Conservation (phyloP, 2,797 vertebrate genomes). For the Gallinago solitaria region DNA sequence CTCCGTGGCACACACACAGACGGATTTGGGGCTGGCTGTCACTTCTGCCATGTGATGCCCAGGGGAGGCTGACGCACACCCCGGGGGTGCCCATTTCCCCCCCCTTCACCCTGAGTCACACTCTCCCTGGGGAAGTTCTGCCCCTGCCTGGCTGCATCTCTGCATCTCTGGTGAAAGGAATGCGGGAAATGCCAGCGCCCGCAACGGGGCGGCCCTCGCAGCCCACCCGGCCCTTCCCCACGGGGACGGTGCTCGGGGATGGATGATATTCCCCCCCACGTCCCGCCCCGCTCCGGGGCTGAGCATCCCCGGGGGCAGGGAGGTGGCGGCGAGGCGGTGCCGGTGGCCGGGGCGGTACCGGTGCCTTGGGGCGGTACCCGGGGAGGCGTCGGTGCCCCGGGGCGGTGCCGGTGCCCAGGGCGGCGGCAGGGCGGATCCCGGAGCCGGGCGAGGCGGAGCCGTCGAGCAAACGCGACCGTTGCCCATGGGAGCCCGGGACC, state of each 20-base stretch:
- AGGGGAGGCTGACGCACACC: fast-evolving
- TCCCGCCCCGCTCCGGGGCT: neutral
- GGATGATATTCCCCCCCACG: too few relatives aligned
- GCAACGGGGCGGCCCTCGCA: neutral
- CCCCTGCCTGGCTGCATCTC: neutral
- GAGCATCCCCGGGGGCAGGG: neutral
- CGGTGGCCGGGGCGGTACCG: neutral
- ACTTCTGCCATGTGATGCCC: neutral
- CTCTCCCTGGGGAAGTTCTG: neutral
- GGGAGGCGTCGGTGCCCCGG: too few relatives aligned
- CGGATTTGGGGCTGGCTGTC: neutral
- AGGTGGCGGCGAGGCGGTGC: neutral
- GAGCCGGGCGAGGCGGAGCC: neutral
- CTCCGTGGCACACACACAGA: neutral
- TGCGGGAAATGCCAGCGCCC: neutral
- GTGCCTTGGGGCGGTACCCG: neutral
- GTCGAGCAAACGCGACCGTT: neutral
- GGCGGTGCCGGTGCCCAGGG: neutral
- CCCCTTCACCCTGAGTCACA: neutral
- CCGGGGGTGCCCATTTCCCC: neutral
- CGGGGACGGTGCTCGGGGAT: neutral
- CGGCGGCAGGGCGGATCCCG: neutral
- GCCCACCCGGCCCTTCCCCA: neutral
- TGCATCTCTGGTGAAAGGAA: too few relatives aligned
- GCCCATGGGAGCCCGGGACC: neutral